These are phyloP conservation scores for Blomia tropicalis DNA, from an alignment of 2,888 invertebrate species.

Conservation along the genomic window DNA sequence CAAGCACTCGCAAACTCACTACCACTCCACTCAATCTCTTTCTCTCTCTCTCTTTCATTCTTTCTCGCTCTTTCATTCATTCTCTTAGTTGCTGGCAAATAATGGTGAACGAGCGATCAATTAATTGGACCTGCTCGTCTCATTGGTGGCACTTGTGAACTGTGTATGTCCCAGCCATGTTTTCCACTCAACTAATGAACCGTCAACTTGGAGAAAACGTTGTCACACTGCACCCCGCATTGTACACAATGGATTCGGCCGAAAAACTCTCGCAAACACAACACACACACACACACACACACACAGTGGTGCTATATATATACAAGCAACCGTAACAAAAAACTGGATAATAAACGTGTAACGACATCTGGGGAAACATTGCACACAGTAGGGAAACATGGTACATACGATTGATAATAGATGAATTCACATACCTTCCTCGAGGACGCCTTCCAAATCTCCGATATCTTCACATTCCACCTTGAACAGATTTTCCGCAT, in stretches of 20 bases:
- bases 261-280: too few relatives aligned
- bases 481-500: constrained; percentile 87
- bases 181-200: background rate
- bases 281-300: too few relatives aligned
- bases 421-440: constrained; percentile 55
- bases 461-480: constrained; percentile 85
- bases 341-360: too few relatives aligned
- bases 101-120: background rate
- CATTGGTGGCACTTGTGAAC: background rate
- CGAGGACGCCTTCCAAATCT: constrained; percentile 75
- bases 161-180: background rate
- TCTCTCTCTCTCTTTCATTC: too few relatives aligned
- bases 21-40: too few relatives aligned
- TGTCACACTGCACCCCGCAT: background rate
- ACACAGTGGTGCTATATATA: background rate
- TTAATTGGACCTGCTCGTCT: constrained; percentile 6
- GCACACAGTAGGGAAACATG: background rate
- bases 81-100: too few relatives aligned
- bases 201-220: constrained; percentile 9
- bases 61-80: too few relatives aligned
- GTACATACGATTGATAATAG: too few relatives aligned
- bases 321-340: background rate
- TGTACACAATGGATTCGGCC: too few relatives aligned
- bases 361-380: background rate
- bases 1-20: background rate